These are phyloP conservation scores for Mayetiola destructor DNA, from an alignment of 2,888 invertebrate genomes.

Conservation along the genomic window DNA sequence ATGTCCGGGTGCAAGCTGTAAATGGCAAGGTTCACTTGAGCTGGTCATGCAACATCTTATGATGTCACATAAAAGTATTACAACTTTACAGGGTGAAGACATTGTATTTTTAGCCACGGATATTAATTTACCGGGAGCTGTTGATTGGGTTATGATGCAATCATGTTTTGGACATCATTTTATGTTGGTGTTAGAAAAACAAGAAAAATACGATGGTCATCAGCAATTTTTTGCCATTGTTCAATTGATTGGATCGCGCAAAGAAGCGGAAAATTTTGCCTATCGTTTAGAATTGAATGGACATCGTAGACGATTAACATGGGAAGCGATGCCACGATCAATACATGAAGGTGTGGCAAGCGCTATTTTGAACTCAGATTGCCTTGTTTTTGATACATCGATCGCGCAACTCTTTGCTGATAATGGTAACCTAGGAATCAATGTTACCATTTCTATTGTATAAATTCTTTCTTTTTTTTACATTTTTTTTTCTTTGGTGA, in stretches of 20 bases:
- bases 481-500: background rate
- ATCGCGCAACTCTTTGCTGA: slow-evolving; percentile 98
- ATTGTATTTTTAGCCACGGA: slow-evolving; percentile 99
- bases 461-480: background rate
- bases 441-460: slow-evolving; percentile 94
- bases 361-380: slow-evolving; percentile 95
- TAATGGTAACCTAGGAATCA: slow-evolving; percentile 97
- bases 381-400: slow-evolving; percentile 95
- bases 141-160: slow-evolving; percentile 99
- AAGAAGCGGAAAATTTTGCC: slow-evolving; percentile 98
- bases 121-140: slow-evolving; percentile 96
- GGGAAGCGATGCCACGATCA: slow-evolving; percentile 98
- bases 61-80: slow-evolving; percentile 95
- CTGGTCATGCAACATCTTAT: slow-evolving; percentile 98
- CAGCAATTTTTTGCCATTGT: slow-evolving; percentile 97
- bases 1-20: slow-evolving; percentile 98
- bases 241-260: slow-evolving; percentile 94
- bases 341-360: slow-evolving; percentile 98
- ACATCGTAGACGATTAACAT: slow-evolving; percentile 82
- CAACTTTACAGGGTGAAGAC: slow-evolving; percentile 96
- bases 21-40: slow-evolving; percentile 96
- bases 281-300: slow-evolving; percentile 95
- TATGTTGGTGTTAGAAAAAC: slow-evolving; percentile 97
- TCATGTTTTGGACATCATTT: slow-evolving; percentile 98
- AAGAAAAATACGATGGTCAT: slow-evolving; percentile 93